phyloP scores from a whole-genome alignment of 35 echinoderm and acorn worm species.

The Anneissia japonica region DNA sequence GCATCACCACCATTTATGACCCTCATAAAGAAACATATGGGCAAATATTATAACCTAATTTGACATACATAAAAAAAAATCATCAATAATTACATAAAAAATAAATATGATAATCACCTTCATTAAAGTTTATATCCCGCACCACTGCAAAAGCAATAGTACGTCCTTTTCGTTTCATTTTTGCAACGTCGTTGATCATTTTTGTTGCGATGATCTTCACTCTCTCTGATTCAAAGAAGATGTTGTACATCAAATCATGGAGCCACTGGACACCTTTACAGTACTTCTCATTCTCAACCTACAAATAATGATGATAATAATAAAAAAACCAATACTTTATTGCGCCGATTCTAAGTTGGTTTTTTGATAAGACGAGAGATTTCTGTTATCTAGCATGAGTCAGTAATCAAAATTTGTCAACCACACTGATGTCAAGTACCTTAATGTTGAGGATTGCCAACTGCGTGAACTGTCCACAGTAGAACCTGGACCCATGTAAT shows the following conservation, averaged over 20 bases:
- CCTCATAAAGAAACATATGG: neutral
- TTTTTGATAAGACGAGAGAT: neutral
- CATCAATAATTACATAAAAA: too few species aligned
- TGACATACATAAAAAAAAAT: too few species aligned
- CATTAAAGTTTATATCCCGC: slow-evolving; percentile 62
- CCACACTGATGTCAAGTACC: slow-evolving; percentile 6
- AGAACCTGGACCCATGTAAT: slow-evolving; percentile 56
- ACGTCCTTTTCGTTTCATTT: slow-evolving; percentile 78
- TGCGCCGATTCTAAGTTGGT: neutral
- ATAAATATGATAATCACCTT: slow-evolving; percentile 68
- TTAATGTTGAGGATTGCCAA: slow-evolving; percentile 59
- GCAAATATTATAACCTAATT: neutral
- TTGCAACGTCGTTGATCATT: slow-evolving; percentile 85
- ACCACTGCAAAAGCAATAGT: slow-evolving; percentile 64
- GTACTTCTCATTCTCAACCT: slow-evolving; percentile 95
- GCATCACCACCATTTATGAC: too few species aligned
- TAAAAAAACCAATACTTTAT: too few species aligned
- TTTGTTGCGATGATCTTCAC: slow-evolving; percentile 83
- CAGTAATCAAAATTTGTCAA: neutral
- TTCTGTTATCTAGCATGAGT: too few species aligned
- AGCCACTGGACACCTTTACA: slow-evolving; percentile 69
- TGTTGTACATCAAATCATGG: slow-evolving; percentile 68
- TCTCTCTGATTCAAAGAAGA: slow-evolving; percentile 67
- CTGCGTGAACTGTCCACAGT: slow-evolving; percentile 76
- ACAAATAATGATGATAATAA: neutral